Evolutionary conservation across 37 sponge, comb jelly and placozoan species (phyloP).

Genomic region (Beroe ovata): DNA sequence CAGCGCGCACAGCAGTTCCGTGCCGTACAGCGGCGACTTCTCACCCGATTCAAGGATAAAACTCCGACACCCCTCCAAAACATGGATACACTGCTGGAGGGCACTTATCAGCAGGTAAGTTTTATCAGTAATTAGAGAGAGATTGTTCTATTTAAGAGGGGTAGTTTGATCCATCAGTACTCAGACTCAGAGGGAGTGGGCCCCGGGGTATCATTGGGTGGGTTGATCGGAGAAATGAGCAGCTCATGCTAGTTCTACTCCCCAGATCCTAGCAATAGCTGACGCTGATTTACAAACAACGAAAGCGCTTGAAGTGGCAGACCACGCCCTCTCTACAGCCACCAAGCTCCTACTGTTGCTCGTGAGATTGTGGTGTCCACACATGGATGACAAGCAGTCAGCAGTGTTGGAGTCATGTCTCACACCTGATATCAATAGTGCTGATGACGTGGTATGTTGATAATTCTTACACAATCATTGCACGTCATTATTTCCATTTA

Average conservation of each 20-base stretch:
- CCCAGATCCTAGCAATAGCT: constrained; percentile 83
- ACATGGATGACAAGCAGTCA: neutral
- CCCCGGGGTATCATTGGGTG: neutral
- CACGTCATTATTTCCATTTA: too few species aligned
- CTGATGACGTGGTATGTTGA: constrained; percentile 42
- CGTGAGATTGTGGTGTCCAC: constrained; percentile 70
- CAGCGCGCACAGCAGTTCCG: constrained; percentile 88
- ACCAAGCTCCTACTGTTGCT: constrained; percentile 74
- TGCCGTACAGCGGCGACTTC: constrained; percentile 88
- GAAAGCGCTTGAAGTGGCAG: constrained; percentile 69
- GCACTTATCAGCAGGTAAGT: constrained; percentile 90
- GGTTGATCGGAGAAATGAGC: neutral
- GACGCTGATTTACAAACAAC: constrained; percentile 74
- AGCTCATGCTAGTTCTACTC: neutral
- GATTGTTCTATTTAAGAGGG: neutral
- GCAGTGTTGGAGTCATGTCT: constrained; percentile 38
- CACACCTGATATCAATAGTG: constrained; percentile 17
- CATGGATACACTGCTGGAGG: constrained; percentile 90
- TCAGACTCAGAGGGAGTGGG: too few species aligned
- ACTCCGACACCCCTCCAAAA: constrained; percentile 87
- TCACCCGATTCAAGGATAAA: constrained; percentile 95
- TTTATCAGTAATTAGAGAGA: too few species aligned
- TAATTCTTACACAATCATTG: too few species aligned
- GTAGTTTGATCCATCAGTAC: too few species aligned
- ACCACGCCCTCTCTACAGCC: constrained; percentile 75